These are phyloP conservation scores for Encarsia formosa DNA, from an alignment of 2,888 invertebrate species.

Conservation along the genomic window DNA sequence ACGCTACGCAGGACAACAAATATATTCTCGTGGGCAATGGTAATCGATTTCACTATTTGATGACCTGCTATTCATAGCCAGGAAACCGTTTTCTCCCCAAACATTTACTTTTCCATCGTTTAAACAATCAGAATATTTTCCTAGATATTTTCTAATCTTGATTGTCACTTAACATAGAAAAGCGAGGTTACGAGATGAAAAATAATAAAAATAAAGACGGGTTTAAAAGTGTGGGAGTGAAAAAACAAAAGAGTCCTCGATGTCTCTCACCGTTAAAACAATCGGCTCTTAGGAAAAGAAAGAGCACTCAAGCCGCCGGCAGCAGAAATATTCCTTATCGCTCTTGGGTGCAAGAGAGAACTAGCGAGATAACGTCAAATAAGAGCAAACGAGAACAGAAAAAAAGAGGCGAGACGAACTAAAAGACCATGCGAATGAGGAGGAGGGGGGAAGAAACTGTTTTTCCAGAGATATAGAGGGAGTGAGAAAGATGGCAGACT, in stretches of 20 bases:
- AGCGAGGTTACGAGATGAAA: background rate
- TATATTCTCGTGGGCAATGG: too few species aligned
- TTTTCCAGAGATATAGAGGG: background rate
- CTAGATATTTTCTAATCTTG: too few species aligned
- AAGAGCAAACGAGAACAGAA: slow-evolving; percentile 19
- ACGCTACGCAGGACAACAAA: too few species aligned
- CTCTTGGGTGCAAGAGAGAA: slow-evolving; percentile 12
- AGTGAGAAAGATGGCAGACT: background rate
- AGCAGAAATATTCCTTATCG: slow-evolving; percentile 27
- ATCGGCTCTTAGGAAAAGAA: slow-evolving; percentile 22
- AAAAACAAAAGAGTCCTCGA: slow-evolving; percentile 21
- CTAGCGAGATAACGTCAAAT: slow-evolving; percentile 25
- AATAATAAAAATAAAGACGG: background rate
- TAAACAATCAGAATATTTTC: too few species aligned
- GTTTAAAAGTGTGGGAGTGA: background rate
- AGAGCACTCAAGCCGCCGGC: too few species aligned
- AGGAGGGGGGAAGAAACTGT: background rate
- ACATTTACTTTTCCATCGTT: too few species aligned
- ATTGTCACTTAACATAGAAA: too few species aligned
- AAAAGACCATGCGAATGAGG: background rate
- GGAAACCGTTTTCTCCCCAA: too few species aligned
- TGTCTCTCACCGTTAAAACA: slow-evolving; percentile 24
- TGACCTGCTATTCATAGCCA: too few species aligned
- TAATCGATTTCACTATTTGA: too few species aligned
- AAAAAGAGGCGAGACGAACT: background rate